A percentile compares a stretch with the other conserved stretches of the same genome.
These are phyloP conservation scores for Adrianichthys oophorus DNA, from an alignment of 2,797 vertebrate species.

Conservation along the genomic window DNA sequence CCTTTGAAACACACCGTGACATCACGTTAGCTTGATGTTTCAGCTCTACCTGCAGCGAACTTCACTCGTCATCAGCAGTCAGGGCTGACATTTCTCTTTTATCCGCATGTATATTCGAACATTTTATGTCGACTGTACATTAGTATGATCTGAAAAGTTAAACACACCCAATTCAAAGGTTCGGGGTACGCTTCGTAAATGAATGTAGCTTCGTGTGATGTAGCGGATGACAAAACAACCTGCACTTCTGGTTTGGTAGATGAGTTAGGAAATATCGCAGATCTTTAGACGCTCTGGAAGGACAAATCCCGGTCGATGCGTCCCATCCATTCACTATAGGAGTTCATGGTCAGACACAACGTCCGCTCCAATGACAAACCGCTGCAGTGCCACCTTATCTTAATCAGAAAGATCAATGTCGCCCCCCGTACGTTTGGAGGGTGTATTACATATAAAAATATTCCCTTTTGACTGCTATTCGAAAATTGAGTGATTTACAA, in stretches of 20 bases:
- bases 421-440: constrained; percentile 35
- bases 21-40: constrained; percentile 1
- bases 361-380: background rate
- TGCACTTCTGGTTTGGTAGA: constrained; percentile 27
- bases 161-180: background rate
- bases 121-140: background rate
- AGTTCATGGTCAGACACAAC: background rate
- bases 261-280: background rate
- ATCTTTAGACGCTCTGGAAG: constrained; percentile 12
- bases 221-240: constrained; percentile 7
- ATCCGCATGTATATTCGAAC: background rate
- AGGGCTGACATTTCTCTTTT: background rate
- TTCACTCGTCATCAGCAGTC: constrained; percentile 37
- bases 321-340: constrained; percentile 18
- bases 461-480: too few relatives aligned
- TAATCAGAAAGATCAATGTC: background rate
- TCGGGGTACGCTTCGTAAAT: constrained; percentile 1
- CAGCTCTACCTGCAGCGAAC: constrained; percentile 51
- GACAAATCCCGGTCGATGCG: fast-evolving
- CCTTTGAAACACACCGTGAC: too few relatives aligned
- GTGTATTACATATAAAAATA: constrained; percentile 12
- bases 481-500: too few relatives aligned
- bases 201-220: background rate
- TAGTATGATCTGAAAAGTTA: background rate
- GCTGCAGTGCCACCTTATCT: background rate